Base-by-base conservation (phyloP, 2,113 vertebrate species). In the Coreoperca whiteheadi region DNA sequence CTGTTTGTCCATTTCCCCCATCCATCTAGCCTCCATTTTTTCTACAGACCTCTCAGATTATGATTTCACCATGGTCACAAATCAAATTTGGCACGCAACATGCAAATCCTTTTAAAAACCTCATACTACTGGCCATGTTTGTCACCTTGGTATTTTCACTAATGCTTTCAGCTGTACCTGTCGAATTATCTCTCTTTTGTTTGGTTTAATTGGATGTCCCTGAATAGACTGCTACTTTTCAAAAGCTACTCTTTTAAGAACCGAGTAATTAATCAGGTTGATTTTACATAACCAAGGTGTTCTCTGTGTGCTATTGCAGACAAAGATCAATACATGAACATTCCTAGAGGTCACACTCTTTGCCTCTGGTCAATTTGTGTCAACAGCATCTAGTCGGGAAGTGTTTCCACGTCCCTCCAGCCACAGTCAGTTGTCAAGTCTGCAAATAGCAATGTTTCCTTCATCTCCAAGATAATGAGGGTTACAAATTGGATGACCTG, bases 401-500 rank as follows among this genome's bases (percentile, higher is more conserved):
- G 12, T 23, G n/a, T 81, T 69, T 73, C 32, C 15, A 4, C 1
- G 11, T 57, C 9, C 48, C 8, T 85, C 23, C n/a, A 64, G 41
- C 5, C 32, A 32, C 34, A 74, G 64, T 28, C 34, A 43, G n/a
- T 54, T 70, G 74, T 80, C 68, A 70, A 70, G 78, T n/a, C 50
- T 37, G 30, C 34, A 18, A 34, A 61, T 65, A 50, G 59, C 53
- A 39, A 34, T 73, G 81, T 74, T 73, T 30, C 21, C n/a, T 51
- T 83, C 66, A 72, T 74, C 59, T 64, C n/a, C 11, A 43, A 83
- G 34, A 84, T 84, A 82, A 88, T 85, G 53, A 50, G 72, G 66
- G 59, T 84, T 74, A 9, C 60, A 37, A 56, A 87, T 54, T 74
- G 77, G 48, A 86, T 77, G 82, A 78, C 80, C 78, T 48, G 3